phyloP scores from a whole-genome alignment of 2,113 vertebrate genomes.

The Vidua chalybeata region DNA sequence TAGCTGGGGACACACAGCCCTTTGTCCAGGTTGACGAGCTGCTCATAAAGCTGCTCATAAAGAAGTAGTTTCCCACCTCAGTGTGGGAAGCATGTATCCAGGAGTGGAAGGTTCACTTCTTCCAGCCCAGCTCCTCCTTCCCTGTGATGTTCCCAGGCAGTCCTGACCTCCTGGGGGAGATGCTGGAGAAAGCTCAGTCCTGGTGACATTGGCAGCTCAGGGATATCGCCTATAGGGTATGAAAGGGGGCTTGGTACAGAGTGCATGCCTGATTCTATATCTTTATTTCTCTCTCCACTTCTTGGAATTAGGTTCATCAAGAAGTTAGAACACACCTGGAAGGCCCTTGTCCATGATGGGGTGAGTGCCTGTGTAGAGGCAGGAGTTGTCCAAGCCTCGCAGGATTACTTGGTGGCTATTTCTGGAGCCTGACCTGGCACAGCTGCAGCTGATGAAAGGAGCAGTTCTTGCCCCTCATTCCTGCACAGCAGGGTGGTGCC shows the following conservation, averaged over 20 bases:
- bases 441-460: neutral
- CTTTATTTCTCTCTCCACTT: neutral
- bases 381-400: neutral
- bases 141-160: neutral
- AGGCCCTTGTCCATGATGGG: constrained; percentile 96
- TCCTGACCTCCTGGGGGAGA: neutral
- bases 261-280: neutral
- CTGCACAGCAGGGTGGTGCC: neutral
- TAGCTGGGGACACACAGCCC: neutral
- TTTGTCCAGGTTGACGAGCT: neutral
- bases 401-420: constrained; percentile 6
- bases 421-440: neutral
- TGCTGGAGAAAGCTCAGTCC: neutral
- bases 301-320: constrained; percentile 88
- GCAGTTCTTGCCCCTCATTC: neutral
- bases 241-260: neutral
- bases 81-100: neutral
- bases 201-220: neutral
- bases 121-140: neutral
- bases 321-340: constrained; percentile 98
- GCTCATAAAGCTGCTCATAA: neutral
- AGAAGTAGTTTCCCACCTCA: neutral
- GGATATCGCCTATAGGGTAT: neutral
- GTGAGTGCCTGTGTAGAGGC: constrained; percentile 76
- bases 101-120: neutral